Conservation (phyloP, 2,888 invertebrate genomes). For the Sphecodes monilicornis region DNA sequence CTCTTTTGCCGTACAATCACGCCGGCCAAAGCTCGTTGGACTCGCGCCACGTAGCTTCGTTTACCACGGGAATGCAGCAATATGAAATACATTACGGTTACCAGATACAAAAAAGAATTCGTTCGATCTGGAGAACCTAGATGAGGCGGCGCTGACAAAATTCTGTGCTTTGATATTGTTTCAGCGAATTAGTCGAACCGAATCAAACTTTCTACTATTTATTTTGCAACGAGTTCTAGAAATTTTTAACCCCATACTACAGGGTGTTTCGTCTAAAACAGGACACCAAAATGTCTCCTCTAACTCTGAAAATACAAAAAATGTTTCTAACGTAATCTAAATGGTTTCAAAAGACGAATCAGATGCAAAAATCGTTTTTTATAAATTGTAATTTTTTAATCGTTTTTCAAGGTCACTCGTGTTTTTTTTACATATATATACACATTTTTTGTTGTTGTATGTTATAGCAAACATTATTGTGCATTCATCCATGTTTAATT, state of each 20-base stretch:
- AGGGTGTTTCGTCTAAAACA: no score
- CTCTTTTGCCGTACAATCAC: conserved; percentile 67
- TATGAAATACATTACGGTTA: conserved; percentile 73
- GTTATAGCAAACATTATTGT: no score
- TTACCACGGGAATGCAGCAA: conserved; percentile 75
- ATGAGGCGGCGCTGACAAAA: conserved; percentile 23
- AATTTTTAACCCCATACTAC: background rate
- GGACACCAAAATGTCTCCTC: no score
- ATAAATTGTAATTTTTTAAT: no score
- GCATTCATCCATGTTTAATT: no score
- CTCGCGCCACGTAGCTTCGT: conserved; percentile 74
- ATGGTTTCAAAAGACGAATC: no score
- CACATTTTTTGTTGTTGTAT: no score
- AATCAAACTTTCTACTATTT: background rate
- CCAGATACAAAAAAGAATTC: conserved; percentile 49
- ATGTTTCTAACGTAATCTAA: no score
- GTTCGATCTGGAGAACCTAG: conserved; percentile 56
- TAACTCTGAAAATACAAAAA: no score
- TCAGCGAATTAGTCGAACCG: background rate
- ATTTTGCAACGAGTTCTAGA: background rate
- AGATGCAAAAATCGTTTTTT: no score
- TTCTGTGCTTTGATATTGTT: background rate
- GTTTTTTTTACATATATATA: no score
- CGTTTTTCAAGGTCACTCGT: no score
- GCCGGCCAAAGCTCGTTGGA: conserved; percentile 78